Evolutionary conservation across 2,797 vertebrate species (phyloP).

Genomic region (Rhynchotus rufescens): DNA sequence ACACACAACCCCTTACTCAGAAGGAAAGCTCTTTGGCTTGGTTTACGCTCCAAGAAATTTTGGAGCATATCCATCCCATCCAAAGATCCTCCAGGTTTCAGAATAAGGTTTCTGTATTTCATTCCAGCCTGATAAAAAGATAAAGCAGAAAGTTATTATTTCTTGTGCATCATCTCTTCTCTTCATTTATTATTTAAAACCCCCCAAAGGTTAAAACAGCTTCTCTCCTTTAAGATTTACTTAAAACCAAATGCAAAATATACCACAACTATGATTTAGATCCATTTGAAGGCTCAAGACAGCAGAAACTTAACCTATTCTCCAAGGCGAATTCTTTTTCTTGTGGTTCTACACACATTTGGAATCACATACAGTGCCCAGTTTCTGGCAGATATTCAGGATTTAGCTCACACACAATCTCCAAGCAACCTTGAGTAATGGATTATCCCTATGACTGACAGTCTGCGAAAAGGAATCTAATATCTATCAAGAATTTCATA

Average conservation of each 20-base stretch:
- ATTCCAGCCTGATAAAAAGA: slow-evolving; percentile 86
- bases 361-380: not conserved
- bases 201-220: not conserved
- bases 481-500: not conserved
- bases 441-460: not conserved
- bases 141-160: slow-evolving; percentile 67
- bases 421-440: not conserved
- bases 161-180: not conserved
- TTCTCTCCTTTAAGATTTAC: not conserved
- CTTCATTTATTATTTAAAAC: slow-evolving; percentile 35
- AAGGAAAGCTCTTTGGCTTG: slow-evolving; percentile 92
- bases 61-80: slow-evolving; percentile 93
- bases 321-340: not conserved
- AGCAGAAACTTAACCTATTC: not conserved
- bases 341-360: not conserved
- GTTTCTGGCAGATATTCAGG: not conserved
- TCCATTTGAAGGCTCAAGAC: not conserved
- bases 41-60: slow-evolving; percentile 89
- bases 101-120: slow-evolving; percentile 91
- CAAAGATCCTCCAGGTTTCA: slow-evolving; percentile 91
- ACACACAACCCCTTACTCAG: slow-evolving; percentile 88
- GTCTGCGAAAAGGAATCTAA: not conserved
- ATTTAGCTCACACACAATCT: not conserved
- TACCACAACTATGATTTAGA: not conserved
- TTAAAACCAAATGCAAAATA: not conserved